These are phyloP conservation scores for Drosophila prolongata DNA, from an alignment of 2,888 invertebrate species.

Conservation along the genomic window DNA sequence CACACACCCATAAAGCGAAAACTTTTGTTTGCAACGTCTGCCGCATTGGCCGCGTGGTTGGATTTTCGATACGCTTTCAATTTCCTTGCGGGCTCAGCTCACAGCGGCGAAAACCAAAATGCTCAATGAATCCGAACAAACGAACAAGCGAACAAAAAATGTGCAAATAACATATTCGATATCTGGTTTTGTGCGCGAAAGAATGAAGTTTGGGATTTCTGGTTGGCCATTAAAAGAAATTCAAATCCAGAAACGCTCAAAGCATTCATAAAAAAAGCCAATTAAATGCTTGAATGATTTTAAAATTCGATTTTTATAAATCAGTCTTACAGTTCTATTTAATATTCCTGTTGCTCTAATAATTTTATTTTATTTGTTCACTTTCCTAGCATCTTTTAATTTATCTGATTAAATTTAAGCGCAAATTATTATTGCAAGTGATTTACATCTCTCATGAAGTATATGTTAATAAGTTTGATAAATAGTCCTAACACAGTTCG, in stretches of 20 bases:
- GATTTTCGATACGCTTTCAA: slow-evolving; percentile 72
- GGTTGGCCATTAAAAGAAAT: slow-evolving; percentile 27
- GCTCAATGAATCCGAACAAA: slow-evolving; percentile 38
- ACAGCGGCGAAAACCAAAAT: slow-evolving; percentile 44
- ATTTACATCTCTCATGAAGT: too few species aligned
- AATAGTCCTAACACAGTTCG: too few species aligned
- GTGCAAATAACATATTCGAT: slow-evolving; percentile 33
- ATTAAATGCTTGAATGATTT: slow-evolving; percentile 16
- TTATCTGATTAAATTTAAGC: background rate
- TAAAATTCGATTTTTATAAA: background rate
- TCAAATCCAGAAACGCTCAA: slow-evolving; percentile 20
- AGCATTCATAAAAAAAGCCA: slow-evolving; percentile 6
- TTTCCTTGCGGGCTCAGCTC: slow-evolving; percentile 65
- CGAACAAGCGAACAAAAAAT: slow-evolving; percentile 25
- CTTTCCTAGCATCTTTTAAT: background rate
- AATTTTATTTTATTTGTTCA: too few species aligned
- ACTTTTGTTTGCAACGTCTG: slow-evolving; percentile 65
- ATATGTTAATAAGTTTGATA: too few species aligned
- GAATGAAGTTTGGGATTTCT: slow-evolving; percentile 29
- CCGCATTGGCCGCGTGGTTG: slow-evolving; percentile 70
- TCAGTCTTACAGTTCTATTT: background rate
- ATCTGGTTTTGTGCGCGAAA: slow-evolving; percentile 24
- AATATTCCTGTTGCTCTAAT: background rate
- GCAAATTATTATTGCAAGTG: too few species aligned
- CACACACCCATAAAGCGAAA: slow-evolving; percentile 15